These are phyloP conservation scores for Trilocha varians DNA, from an alignment of 2,888 invertebrate species.

Conservation along the genomic window DNA sequence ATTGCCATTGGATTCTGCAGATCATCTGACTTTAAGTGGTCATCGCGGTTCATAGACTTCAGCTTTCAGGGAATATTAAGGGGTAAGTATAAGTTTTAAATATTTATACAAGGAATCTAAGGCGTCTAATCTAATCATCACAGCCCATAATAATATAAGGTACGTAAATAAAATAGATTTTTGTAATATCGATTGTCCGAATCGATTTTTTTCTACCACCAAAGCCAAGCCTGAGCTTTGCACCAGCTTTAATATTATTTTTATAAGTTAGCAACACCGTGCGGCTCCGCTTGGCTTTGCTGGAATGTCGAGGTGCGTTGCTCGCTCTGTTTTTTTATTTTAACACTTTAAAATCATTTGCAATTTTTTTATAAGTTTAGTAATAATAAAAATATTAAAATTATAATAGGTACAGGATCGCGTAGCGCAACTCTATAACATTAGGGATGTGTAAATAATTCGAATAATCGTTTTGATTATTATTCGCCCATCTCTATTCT, in stretches of 20 bases:
- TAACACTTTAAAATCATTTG: background rate
- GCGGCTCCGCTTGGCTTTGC: conserved; percentile 36
- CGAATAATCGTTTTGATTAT: background rate
- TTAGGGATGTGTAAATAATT: background rate
- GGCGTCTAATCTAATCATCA: no score
- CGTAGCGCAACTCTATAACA: conserved; percentile 1
- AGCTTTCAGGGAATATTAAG: no score
- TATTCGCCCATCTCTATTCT: no score
- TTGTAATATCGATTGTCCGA: background rate
- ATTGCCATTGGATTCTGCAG: no score
- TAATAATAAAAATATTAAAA: no score
- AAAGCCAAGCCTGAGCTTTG: conserved; percentile 30
- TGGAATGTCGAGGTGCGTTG: conserved; percentile 21
- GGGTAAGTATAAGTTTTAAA: no score
- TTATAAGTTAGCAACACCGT: conserved; percentile 15
- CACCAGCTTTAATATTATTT: conserved; percentile 18
- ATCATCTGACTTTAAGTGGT: no score
- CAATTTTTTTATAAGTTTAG: no score
- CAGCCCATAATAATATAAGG: no score
- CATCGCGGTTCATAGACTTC: no score
- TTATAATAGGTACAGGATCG: background rate
- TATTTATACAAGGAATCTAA: no score
- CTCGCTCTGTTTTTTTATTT: conserved; percentile 14
- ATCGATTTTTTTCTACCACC: conserved; percentile 10
- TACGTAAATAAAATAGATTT: no score